Evolutionary conservation across 2,113 vertebrate genomes (phyloP).

Genomic region (Pyrgilauda ruficollis): DNA sequence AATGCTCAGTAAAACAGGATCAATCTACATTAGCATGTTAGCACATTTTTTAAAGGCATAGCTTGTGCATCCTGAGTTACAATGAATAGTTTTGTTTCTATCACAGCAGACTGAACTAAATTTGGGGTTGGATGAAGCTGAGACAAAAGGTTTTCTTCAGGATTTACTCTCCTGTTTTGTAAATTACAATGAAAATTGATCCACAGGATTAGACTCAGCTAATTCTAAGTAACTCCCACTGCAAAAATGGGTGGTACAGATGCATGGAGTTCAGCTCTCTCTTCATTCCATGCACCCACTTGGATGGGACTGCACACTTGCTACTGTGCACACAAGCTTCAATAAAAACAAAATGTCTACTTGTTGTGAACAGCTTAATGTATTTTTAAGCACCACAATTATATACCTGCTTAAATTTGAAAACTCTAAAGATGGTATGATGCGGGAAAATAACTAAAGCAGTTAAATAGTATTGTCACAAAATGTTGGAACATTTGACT

Average conservation of each 20-base stretch:
- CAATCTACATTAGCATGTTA: background rate
- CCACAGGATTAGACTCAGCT: background rate
- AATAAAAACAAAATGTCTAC: background rate
- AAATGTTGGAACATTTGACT: background rate
- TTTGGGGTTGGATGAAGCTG: background rate
- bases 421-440: background rate
- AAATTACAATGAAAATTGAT: background rate
- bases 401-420: background rate
- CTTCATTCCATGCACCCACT: fast-evolving
- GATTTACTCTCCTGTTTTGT: background rate
- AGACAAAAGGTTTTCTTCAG: background rate
- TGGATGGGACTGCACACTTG: background rate
- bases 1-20: background rate
- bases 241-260: background rate
- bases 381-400: background rate
- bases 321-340: background rate
- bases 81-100: background rate
- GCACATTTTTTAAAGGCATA: background rate
- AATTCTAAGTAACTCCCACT: background rate
- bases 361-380: background rate
- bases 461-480: background rate
- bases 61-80: background rate
- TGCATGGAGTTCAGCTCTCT: background rate
- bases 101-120: background rate
- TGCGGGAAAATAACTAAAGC: background rate